Base-by-base conservation (phyloP, 2,888 invertebrate species). In the Acronicta psi region DNA sequence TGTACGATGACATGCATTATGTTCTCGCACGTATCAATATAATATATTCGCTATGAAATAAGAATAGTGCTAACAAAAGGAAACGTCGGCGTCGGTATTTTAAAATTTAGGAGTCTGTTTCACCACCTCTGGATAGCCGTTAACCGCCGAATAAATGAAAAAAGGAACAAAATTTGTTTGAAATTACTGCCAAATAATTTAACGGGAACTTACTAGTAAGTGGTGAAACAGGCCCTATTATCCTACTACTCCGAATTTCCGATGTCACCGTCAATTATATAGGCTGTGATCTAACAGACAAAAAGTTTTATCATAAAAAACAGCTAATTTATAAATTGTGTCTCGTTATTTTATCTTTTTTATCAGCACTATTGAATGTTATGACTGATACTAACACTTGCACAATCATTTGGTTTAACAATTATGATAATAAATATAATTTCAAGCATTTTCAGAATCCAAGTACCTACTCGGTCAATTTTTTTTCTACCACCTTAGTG, bases 11-110 rank as follows among this genome's bases (percentile, higher is more conserved):
- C 8, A 13, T 31, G 53, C 69, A 29, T 4, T 5, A 47, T 62
- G 38, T 53, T 43, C 42, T 44, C n/a, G 0, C 36, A 14, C 17
- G 47, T 46, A 52, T 43, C 14, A 68, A 41, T 23, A 51, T n/a
- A 2, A 25, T n/a, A n/a, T n/a, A 47, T 37, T 38, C 14, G 29
- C 14, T 20, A 13, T 20, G 16, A 11, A n/a, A 47, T 3, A 7
- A 14, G 7, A 10, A 14, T 37, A 23, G n/a, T 34, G 4, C 18
- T 20, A 23, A 42, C 14, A 42, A 11, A 29, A 29, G 3, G 10
- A 29, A 23, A 42, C 8, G 1, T 9, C 23, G 11, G 11, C 16
- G 37, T 46, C 37, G 20, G 7, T 23, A 5, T 23, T 23, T 7
- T 23, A 23, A n/a, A n/a, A n/a, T n/a, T n/a, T n/a, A n/a, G n/a